Base-by-base conservation (phyloP, 2,888 invertebrate genomes). In the Machimus atricapillus region DNA sequence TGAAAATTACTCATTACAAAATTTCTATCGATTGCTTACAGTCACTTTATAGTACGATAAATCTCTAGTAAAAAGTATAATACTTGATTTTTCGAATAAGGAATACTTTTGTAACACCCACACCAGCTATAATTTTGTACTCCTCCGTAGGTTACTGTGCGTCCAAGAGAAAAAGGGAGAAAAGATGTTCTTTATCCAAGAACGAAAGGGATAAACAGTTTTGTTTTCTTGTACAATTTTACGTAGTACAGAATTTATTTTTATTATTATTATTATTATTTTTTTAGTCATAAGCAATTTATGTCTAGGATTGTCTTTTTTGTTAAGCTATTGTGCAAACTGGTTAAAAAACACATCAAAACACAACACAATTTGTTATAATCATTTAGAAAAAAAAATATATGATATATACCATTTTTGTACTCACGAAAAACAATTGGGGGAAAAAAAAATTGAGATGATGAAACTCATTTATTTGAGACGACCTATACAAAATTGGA, bases 111-210 rank as follows among this genome's bases (percentile, higher is more conserved):
- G 23, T 66, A 66, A 66, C 66, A 56, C 56, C 56, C 23, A 66
- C 27, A 7, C 19, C 66, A 66, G 27, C 66, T 66, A 66, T 19
- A 66, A 40, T 40, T 66, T n/a, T 19, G 66, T 66, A 66, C 66
- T 66, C 66, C 14, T 66, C 66, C 23, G 66, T 66, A 66, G 66
- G 23, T 27, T 66, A 66, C 66, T 66, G 27, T 66, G 12, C 79
- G n/a, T 79, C 31, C 27, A 23, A 79, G 79, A 46, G 79, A 79
- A 79, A 52, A 79, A 79, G 79, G 52, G 79, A 79, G 79, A 79
- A 79, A 79, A 79, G 79, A 79, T 52, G 31, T 79, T 66, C 66
- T 66, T 66, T 4, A 46, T 16, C 14, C 19, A 76, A 76, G 37
- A 76, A 66, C 66, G 37, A 76, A 76, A 31, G 37, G 76, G 76